Evolutionary conservation across 2,888 invertebrate genomes (phyloP).

Genomic region (Drosophila subsilvestris): DNA sequence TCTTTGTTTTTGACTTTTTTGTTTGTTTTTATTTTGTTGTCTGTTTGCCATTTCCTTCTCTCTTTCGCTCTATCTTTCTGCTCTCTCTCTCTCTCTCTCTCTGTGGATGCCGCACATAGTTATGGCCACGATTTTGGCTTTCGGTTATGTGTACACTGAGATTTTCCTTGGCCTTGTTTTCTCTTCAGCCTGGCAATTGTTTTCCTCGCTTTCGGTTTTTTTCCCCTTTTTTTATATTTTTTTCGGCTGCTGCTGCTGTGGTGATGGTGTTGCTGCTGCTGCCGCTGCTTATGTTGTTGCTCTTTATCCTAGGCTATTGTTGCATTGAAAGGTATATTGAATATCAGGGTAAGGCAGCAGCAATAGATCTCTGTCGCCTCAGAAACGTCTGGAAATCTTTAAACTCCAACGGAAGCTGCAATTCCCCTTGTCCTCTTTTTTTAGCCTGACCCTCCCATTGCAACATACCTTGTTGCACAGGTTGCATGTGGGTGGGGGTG

Average conservation of each 20-base stretch:
- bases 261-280: background rate
- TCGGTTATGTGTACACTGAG: constrained; percentile 66
- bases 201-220: constrained; percentile 10
- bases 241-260: background rate
- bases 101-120: constrained; percentile 76
- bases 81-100: constrained; percentile 39
- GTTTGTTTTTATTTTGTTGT: constrained; percentile 49
- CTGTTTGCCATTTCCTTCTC: constrained; percentile 50
- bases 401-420: too few relatives aligned
- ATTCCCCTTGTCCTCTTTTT: too few relatives aligned
- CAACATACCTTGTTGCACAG: constrained; percentile 15
- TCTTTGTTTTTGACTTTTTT: constrained; percentile 24
- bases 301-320: constrained; percentile 17
- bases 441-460: background rate
- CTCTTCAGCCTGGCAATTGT: constrained; percentile 29
- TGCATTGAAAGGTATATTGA: constrained; percentile 9
- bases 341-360: background rate
- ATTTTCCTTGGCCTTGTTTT: constrained; percentile 55
- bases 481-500: constrained; percentile 30
- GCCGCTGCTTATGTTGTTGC: constrained; percentile 9
- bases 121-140: constrained; percentile 78
- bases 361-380: too few relatives aligned
- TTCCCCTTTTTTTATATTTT: background rate
- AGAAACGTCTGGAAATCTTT: too few relatives aligned
- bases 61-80: constrained; percentile 31